phyloP scores from a whole-genome alignment of 53 echinoderm and acorn worm species.

The Arbacia lixula region DNA sequence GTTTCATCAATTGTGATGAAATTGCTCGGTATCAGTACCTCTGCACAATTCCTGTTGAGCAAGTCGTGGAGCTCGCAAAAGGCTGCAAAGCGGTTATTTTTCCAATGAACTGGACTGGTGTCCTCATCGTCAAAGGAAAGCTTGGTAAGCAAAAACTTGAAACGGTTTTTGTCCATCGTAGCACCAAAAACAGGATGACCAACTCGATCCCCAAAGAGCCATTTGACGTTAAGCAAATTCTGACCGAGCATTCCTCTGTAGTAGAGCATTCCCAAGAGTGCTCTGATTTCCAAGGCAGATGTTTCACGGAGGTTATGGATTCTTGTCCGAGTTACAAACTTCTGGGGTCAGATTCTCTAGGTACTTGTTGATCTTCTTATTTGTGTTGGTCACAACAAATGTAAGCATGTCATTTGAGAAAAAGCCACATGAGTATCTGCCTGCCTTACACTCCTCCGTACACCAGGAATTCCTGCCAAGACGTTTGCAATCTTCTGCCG shows the following conservation, averaged over 20 bases:
- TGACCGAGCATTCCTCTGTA: constrained; percentile 36
- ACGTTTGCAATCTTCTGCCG: constrained; percentile 6
- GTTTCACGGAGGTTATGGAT: not conserved
- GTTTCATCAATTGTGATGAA: constrained; percentile 45
- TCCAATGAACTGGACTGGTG: constrained; percentile 3
- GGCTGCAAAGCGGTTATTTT: constrained; percentile 22
- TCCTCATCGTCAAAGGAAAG: constrained; percentile 12
- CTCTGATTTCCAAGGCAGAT: constrained; percentile 21
- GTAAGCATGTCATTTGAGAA: not conserved
- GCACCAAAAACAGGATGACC: constrained; percentile 19
- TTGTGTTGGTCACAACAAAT: not conserved
- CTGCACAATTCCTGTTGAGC: constrained; percentile 9
- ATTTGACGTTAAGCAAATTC: constrained; percentile 30
- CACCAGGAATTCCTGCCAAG: not conserved
- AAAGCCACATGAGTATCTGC: not conserved
- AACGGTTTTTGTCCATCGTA: constrained; percentile 27
- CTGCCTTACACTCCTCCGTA: not conserved
- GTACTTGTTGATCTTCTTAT: constrained; percentile 3
- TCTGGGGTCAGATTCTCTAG: not conserved
- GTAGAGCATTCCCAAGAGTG: constrained; percentile 32
- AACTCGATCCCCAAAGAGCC: constrained; percentile 38
- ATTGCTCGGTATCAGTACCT: not conserved
- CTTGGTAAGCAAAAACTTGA: constrained; percentile 18
- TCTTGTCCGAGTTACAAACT: constrained; percentile 12
- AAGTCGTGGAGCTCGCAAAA: constrained; percentile 24